Evolutionary conservation across 2,113 vertebrate genomes (phyloP), one percentile per base, ranked within the genome.

Genomic region (Phocoena phocoena): DNA sequence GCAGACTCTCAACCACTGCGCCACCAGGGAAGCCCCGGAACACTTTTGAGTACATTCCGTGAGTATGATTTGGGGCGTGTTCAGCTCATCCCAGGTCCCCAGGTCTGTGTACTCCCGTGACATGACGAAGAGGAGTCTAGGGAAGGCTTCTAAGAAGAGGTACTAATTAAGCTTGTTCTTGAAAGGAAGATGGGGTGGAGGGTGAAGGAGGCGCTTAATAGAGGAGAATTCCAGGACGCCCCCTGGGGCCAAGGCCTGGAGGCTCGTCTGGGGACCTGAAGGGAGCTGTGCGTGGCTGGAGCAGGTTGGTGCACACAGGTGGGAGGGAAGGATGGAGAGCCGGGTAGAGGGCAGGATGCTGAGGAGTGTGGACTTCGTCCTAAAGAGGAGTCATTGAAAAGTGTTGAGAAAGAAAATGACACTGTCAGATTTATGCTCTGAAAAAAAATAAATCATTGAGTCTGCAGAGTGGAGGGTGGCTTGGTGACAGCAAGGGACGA

Each of bases 331-430:
- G 55, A 21, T n/a, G 38, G 71, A 80, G 31, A 55, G 8, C 3
- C 20, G 36, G 87, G 23, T 25, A 33, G 8, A 31, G 55, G 47
- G 11, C n/a, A 20, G 21, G 26, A 58, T 0, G 1, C 58, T 33
- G 33, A 80, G 58, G 38, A 41, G 50, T 33, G 25, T 14, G 25
- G 33, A 63, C 50, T 12, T 20, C 8, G 4, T 50, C 26, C 6
- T 53, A 62, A 77, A 77, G 53, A 79, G 25, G 55, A 86, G 41
- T 74, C n/a, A 25, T 2, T 12, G 53, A 89, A 47, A 36, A 74
- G 41, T 50, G 84, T 47, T 86, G 60, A 76, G 50, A 85, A 81
- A 47, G 79, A 85, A 92, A 96, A 62, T 9, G 13, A 17, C 47
- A 58, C n/a, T n/a, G 18, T 71, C 36, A 36, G 28, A 36, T 18